Evolutionary conservation across 2,888 invertebrate species (phyloP).

Genomic region (Heliconius cydno): DNA sequence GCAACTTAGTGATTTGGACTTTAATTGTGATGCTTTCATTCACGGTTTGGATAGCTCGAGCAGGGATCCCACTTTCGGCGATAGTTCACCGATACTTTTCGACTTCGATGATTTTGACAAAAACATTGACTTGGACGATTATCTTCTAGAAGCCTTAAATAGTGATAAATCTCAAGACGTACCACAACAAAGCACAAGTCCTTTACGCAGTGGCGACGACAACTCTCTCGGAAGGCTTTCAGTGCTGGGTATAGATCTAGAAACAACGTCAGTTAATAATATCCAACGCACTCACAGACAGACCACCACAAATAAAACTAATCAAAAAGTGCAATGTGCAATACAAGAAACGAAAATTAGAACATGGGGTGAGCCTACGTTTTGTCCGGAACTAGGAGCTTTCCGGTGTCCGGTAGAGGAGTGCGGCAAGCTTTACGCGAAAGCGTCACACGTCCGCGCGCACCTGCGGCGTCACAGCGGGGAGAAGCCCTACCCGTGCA

Average conservation of each 20-base stretch:
- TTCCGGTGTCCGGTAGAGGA: slow-evolving; percentile 88
- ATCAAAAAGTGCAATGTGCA: slow-evolving; percentile 46
- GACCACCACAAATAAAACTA: slow-evolving; percentile 50
- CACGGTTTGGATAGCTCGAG: slow-evolving; percentile 63
- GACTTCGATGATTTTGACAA: slow-evolving; percentile 75
- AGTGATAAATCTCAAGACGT: slow-evolving; percentile 66
- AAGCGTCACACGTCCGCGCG: slow-evolving; percentile 94
- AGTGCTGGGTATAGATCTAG: slow-evolving; percentile 57
- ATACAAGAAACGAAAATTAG: slow-evolving; percentile 57
- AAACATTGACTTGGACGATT: slow-evolving; percentile 71
- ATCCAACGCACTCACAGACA: slow-evolving; percentile 55
- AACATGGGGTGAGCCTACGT: slow-evolving; percentile 74
- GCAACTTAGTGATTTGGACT: slow-evolving; percentile 71
- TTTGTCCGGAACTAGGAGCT: slow-evolving; percentile 79
- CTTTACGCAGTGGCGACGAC: slow-evolving; percentile 59
- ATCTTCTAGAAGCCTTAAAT: slow-evolving; percentile 68
- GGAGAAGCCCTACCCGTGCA: slow-evolving; percentile 89
- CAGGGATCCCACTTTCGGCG: slow-evolving; percentile 61
- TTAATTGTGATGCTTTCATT: slow-evolving; percentile 72
- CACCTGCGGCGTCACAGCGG: slow-evolving; percentile 94
- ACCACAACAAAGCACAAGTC: slow-evolving; percentile 58
- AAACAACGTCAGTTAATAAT: slow-evolving; percentile 60
- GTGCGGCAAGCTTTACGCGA: slow-evolving; percentile 93
- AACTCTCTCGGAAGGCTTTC: slow-evolving; percentile 52
- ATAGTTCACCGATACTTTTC: slow-evolving; percentile 63